Evolutionary conservation across 1,140 invertebrate genomes (phyloP).

Genomic region (Pogonomyrmex californicus): DNA sequence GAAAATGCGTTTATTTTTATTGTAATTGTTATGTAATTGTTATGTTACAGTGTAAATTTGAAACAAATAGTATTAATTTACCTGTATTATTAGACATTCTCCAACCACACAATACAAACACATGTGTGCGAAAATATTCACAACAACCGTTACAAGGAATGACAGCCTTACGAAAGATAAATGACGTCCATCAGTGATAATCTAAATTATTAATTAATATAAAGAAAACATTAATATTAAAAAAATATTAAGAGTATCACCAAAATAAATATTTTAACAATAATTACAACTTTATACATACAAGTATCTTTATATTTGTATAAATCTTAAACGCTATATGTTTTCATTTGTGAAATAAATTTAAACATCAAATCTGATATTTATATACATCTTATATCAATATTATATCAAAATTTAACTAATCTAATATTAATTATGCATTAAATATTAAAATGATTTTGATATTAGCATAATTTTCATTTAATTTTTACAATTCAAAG

Average conservation of each 20-base stretch:
- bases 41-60: neutral
- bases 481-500: no score
- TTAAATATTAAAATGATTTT: no score
- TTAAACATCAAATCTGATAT: no score
- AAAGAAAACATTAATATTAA: neutral
- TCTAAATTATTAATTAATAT: conserved; percentile 9
- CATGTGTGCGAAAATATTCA: conserved; percentile 49
- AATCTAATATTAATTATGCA: no score
- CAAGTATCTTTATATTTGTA: neutral
- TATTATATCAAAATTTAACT: no score
- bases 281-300: neutral
- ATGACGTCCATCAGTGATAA: conserved; percentile 20
- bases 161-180: conserved; percentile 20
- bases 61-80: conserved; percentile 16
- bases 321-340: neutral
- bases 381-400: no score
- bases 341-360: no score
- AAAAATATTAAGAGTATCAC: neutral
- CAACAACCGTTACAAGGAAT: conserved; percentile 7
- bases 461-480: no score
- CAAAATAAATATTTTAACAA: neutral
- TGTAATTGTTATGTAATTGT: neutral
- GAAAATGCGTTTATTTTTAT: neutral
- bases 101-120: conserved; percentile 43
- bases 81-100: conserved; percentile 44